phyloP scores from a whole-genome alignment of 2,113 vertebrate species.

The Dascyllus trimaculatus region DNA sequence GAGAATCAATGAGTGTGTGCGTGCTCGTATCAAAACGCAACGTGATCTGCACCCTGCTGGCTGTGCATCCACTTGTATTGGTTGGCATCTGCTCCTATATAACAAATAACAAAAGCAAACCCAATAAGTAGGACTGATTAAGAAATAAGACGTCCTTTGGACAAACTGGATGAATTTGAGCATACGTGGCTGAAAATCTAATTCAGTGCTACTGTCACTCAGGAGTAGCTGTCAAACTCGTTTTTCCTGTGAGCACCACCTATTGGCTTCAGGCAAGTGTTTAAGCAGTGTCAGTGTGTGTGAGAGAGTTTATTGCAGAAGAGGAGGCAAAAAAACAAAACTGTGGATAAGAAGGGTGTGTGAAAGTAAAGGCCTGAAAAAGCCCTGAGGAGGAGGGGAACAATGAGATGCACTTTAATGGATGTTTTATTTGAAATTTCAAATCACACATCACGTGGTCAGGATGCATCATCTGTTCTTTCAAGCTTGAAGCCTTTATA shows the following conservation, averaged over 20 bases:
- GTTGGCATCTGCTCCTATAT: no score
- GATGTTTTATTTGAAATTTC: not conserved
- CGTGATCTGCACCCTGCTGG: no score
- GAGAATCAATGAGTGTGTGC: no score
- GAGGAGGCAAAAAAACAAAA: not conserved
- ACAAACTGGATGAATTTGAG: not conserved
- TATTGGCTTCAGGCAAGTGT: slow-evolving; percentile 44
- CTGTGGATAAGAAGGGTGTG: not conserved
- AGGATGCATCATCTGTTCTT: not conserved
- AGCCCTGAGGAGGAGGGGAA: not conserved
- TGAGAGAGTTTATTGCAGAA: not conserved
- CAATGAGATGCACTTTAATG: not conserved
- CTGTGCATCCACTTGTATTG: no score
- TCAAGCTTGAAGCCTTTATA: not conserved
- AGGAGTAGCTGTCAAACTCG: slow-evolving; percentile 42
- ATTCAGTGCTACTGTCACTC: slow-evolving; percentile 14
- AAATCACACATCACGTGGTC: not conserved
- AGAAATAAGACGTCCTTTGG: not conserved
- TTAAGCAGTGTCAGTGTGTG: not conserved
- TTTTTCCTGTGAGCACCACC: slow-evolving; percentile 65
- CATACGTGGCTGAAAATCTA: not conserved
- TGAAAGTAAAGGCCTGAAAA: not conserved
- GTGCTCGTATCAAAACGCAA: no score
- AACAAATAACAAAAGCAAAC: no score
- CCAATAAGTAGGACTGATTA: no score